These are phyloP conservation scores for Capitella teleta DNA, from an alignment of 1,140 invertebrate genomes.

Conservation along the genomic window DNA sequence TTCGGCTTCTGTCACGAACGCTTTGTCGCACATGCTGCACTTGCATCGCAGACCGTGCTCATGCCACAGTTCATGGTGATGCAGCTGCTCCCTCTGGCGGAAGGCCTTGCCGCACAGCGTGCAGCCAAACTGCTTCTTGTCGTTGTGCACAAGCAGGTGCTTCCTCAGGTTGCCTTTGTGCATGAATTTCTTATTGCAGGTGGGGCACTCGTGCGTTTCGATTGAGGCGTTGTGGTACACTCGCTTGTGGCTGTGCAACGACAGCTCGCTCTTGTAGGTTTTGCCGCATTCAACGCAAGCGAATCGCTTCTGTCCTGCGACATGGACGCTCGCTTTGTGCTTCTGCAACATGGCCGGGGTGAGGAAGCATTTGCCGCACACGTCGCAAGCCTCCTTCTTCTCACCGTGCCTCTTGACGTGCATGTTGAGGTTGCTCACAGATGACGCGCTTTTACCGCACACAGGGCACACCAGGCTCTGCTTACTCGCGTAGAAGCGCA, in stretches of 20 bases:
- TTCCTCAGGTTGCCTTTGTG: constrained; percentile 43
- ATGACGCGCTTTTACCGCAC: constrained; percentile 31
- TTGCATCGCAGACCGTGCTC: constrained; percentile 15
- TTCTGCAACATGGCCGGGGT: constrained; percentile 41
- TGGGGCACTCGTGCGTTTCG: constrained; percentile 39
- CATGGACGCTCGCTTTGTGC: constrained; percentile 36
- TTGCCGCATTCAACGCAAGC: constrained; percentile 43
- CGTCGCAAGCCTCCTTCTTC: constrained; percentile 39
- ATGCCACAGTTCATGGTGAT: constrained; percentile 39
- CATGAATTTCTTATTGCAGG: constrained; percentile 44
- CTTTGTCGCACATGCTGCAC: constrained; percentile 39
- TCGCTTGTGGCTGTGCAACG: constrained; percentile 41
- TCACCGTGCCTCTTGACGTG: constrained; percentile 40
- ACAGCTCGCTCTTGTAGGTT: constrained; percentile 45
- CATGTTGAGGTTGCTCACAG: constrained; percentile 36
- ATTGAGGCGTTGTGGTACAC: constrained; percentile 32
- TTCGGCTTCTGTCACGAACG: constrained; percentile 42
- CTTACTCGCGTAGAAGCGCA: not conserved
- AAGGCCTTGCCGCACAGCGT: constrained; percentile 31
- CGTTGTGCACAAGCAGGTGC: constrained; percentile 37
- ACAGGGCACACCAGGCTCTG: constrained; percentile 19
- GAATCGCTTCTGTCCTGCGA: constrained; percentile 30
- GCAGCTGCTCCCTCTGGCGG: constrained; percentile 42
- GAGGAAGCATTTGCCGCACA: constrained; percentile 45
- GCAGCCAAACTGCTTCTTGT: constrained; percentile 32